phyloP scores from a whole-genome alignment of 2,888 invertebrate genomes.

The Platycheirus rosarum region DNA sequence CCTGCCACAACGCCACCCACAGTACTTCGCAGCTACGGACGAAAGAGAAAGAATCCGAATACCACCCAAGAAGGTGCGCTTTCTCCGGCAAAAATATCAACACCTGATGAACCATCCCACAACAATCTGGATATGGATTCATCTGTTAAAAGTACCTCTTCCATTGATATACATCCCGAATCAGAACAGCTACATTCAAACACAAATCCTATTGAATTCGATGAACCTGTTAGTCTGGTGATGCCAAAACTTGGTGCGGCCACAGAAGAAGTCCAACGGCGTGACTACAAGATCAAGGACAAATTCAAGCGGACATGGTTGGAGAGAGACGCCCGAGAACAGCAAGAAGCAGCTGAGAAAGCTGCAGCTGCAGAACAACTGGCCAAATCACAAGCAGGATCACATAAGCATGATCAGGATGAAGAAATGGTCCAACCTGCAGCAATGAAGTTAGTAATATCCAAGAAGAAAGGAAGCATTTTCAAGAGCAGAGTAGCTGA shows the following conservation, averaged over 20 bases:
- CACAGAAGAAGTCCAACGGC: constrained; percentile 76
- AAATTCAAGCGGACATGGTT: constrained; percentile 82
- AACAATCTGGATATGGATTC: constrained; percentile 46
- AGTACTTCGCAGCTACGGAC: constrained; percentile 78
- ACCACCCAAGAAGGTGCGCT: constrained; percentile 68
- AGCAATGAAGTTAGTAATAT: constrained; percentile 87
- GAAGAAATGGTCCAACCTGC: constrained; percentile 83
- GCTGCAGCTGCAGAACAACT: constrained; percentile 54
- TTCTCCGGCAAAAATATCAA: constrained; percentile 48
- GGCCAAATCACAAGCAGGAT: constrained; percentile 73
- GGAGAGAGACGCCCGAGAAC: constrained; percentile 73
- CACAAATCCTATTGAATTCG: constrained; percentile 75
- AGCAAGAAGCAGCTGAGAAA: constrained; percentile 75
- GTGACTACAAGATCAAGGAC: constrained; percentile 81
- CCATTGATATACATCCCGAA: constrained; percentile 51
- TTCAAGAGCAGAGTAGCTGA: constrained; percentile 90
- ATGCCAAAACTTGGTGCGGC: constrained; percentile 46
- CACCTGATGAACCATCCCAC: constrained; percentile 20
- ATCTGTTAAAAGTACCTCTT: constrained; percentile 53
- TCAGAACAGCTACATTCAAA: constrained; percentile 27
- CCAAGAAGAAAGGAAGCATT: constrained; percentile 94
- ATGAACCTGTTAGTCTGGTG: constrained; percentile 66
- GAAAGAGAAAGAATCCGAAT: constrained; percentile 80
- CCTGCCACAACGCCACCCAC: constrained; percentile 48
- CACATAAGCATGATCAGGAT: constrained; percentile 79